These are phyloP conservation scores for Heliconius congener DNA, from an alignment of 1,140 invertebrate species.

Conservation along the genomic window DNA sequence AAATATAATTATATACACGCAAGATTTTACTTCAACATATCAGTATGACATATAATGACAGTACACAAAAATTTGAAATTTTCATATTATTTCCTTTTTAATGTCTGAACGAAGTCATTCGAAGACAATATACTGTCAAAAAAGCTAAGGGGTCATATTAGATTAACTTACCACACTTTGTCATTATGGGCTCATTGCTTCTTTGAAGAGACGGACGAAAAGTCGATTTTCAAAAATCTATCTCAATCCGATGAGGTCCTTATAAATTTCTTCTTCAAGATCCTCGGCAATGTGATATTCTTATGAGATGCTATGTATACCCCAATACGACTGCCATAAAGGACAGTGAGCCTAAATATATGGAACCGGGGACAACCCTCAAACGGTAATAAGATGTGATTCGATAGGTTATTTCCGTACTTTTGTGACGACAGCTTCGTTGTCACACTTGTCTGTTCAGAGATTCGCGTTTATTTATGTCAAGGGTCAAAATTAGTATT, in stretches of 20 bases:
- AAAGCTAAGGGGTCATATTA: conserved; percentile 22
- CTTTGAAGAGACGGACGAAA: neutral
- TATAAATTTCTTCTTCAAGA: conserved; percentile 12
- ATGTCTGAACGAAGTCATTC: neutral
- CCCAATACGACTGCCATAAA: neutral
- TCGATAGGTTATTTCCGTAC: too few relatives aligned
- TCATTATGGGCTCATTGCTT: conserved; percentile 9
- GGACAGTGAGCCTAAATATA: too few relatives aligned
- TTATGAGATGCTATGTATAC: neutral
- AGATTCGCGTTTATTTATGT: too few relatives aligned
- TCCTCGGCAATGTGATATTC: conserved; percentile 8
- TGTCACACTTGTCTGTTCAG: too few relatives aligned
- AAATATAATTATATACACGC: too few relatives aligned
- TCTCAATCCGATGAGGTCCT: conserved; percentile 10
- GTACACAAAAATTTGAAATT: too few relatives aligned
- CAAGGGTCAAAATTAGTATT: too few relatives aligned
- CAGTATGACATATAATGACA: too few relatives aligned
- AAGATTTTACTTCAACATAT: too few relatives aligned
- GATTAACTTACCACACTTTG: conserved; percentile 26
- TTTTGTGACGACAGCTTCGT: too few relatives aligned
- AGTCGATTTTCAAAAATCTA: conserved; percentile 16
- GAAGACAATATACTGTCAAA: neutral
- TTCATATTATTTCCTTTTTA: neutral
- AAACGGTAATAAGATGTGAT: too few relatives aligned
- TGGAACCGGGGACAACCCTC: too few relatives aligned